Evolutionary conservation across 1,140 invertebrate species (phyloP), one percentile per base, ranked within the genome.

Genomic region (Trichomalopsis sarcophagae): DNA sequence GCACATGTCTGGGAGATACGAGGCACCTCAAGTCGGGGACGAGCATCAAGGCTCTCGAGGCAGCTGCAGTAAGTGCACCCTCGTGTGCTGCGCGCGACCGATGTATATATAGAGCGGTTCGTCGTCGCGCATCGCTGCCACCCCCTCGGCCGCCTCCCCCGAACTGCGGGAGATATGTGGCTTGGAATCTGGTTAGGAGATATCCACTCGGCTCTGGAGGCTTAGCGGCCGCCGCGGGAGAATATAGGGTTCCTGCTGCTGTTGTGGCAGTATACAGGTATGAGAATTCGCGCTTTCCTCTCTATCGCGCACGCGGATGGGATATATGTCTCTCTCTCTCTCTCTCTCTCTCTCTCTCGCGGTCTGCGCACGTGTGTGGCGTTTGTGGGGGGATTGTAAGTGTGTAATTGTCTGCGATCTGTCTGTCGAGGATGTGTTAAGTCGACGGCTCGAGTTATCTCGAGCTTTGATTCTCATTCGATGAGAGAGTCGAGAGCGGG

Each of bases 161-260:
- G 36, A 44, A 3, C 80, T 71, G 66, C 80, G 68, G 40, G 40
- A 81, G 80, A 81, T 81, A 81, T 81, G 80, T 81, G 68, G 40
- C 80, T 68, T 81, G 80, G 80, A 73, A 81, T 81, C 80, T 73
- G 80, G 68, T 81, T 73, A 78, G 47, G 47, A 66, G 76, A 78
- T 78, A 77, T 77, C 40, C 75, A 50, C 75, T 50, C n/a, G 75
- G 75, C 40, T 79, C 77, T 33, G 50, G 77, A 79, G 77, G 77
- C 27, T 79, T 66, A 62, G 77, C 40, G n/a, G n/a, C 23, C 23
- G 11, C 69, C 30, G 74, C 40, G 33, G 36, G 74, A 40, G 30
- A 30, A 73, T 73, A 30, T 73, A 30, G 69, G 33, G 69, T 14
- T 36, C 11, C 69, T 30, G 27, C 69, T 73, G 27, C 69, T 62